phyloP scores from a whole-genome alignment of 2,888 invertebrate species.

The Epinotia demarniana region DNA sequence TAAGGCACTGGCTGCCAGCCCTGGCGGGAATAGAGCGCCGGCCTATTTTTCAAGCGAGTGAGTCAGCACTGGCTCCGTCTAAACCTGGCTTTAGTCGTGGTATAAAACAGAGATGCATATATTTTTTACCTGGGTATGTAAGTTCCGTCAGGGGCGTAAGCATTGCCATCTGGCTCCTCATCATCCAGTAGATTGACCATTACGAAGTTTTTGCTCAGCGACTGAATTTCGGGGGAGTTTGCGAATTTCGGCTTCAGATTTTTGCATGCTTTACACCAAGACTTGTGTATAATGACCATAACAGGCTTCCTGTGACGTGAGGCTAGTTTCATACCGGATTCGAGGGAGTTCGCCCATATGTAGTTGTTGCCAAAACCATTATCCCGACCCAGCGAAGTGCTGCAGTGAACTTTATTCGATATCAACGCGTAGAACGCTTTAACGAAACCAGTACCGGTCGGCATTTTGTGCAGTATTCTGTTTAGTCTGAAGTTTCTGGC shows the following conservation, averaged over 20 bases:
- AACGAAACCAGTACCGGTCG: slow-evolving; percentile 60
- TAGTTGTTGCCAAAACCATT: slow-evolving; percentile 77
- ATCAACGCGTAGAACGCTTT: slow-evolving; percentile 64
- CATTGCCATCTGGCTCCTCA: slow-evolving; percentile 78
- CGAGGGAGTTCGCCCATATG: slow-evolving; percentile 77
- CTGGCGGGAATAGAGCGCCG: too few species aligned
- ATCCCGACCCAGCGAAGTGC: slow-evolving; percentile 60
- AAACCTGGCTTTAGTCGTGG: too few species aligned
- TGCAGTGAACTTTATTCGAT: slow-evolving; percentile 65
- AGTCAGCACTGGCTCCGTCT: too few species aligned
- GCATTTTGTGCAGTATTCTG: slow-evolving; percentile 58
- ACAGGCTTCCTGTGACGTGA: slow-evolving; percentile 82
- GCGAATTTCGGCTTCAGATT: slow-evolving; percentile 86
- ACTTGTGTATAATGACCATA: slow-evolving; percentile 87
- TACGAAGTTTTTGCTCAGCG: slow-evolving; percentile 85
- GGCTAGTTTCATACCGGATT: slow-evolving; percentile 74
- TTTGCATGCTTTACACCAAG: slow-evolving; percentile 87
- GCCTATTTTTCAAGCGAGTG: too few species aligned
- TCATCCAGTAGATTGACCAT: slow-evolving; percentile 88
- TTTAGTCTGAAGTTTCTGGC: background rate
- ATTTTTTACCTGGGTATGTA: slow-evolving; percentile 85
- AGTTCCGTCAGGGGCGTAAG: slow-evolving; percentile 86
- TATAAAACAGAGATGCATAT: too few species aligned
- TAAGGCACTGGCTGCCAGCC: too few species aligned
- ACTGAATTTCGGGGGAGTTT: slow-evolving; percentile 81